These are phyloP conservation scores for Acanthosoma haemorrhoidale DNA, from an alignment of 2,888 invertebrate genomes.

Conservation along the genomic window DNA sequence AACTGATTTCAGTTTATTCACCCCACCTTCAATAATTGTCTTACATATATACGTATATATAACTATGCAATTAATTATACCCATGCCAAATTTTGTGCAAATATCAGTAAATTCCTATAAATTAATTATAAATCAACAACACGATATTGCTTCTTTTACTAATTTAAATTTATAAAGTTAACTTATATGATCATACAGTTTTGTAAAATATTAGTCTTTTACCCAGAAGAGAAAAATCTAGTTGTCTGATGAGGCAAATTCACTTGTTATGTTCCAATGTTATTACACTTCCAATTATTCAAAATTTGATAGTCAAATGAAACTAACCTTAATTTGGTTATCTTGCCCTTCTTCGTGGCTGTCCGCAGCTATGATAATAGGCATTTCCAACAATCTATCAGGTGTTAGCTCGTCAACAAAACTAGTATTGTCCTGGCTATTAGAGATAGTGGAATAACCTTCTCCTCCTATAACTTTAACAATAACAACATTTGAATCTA, in stretches of 20 bases:
- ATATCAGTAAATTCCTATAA: no score
- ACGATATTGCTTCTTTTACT: no score
- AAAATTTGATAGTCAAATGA: not conserved
- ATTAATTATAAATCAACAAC: no score
- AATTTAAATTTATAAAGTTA: no score
- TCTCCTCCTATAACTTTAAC: slow-evolving; percentile 29
- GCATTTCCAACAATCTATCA: slow-evolving; percentile 43
- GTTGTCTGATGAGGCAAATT: not conserved
- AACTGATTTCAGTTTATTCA: no score
- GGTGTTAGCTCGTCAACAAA: slow-evolving; percentile 42
- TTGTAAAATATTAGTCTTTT: not conserved
- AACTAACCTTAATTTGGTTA: slow-evolving; percentile 17
- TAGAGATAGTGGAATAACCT: not conserved
- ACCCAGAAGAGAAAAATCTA: not conserved
- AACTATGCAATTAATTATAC: no score
- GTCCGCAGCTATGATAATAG: slow-evolving; percentile 44
- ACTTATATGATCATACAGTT: not conserved
- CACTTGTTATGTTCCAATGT: not conserved
- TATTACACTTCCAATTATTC: not conserved
- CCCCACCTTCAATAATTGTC: no score
- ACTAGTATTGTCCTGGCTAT: slow-evolving; percentile 4
- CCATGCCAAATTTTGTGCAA: no score
- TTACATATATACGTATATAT: no score
- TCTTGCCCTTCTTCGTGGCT: slow-evolving; percentile 6
- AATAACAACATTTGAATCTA: not conserved